Conservation (phyloP, 1,140 invertebrate genomes). For the Eurosta solidaginis region DNA sequence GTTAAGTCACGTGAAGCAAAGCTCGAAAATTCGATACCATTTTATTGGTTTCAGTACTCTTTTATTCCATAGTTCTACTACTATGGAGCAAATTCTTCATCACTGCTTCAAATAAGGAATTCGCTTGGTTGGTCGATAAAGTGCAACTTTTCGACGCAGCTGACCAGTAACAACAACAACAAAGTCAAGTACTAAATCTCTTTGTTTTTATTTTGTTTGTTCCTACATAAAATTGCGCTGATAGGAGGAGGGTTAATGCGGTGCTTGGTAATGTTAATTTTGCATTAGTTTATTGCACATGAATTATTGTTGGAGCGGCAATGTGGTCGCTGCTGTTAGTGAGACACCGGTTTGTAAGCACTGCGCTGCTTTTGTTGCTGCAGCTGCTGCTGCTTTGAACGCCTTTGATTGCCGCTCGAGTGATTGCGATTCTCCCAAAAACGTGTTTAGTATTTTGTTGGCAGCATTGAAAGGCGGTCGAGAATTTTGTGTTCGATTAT, state of each 20-base stretch:
- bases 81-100: background rate
- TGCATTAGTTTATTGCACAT: background rate
- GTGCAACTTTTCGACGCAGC: background rate
- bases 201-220: background rate
- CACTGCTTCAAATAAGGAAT: background rate
- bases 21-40: too few species aligned
- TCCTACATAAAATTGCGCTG: too few species aligned
- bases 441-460: constrained; percentile 25
- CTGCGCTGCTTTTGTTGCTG: background rate
- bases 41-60: too few species aligned
- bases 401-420: constrained; percentile 1
- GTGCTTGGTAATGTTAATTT: background rate
- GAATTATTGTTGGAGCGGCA: constrained; percentile 4
- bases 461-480: constrained; percentile 1
- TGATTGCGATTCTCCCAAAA: constrained; percentile 26
- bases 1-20: too few species aligned
- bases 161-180: background rate
- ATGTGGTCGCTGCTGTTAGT: background rate
- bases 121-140: constrained; percentile 10
- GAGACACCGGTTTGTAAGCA: background rate
- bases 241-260: background rate
- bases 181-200: too few species aligned
- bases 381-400: background rate
- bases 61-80: too few species aligned
- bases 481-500: background rate